phyloP scores from a whole-genome alignment of 2,888 invertebrate genomes.

The Opisthograptis luteolata region DNA sequence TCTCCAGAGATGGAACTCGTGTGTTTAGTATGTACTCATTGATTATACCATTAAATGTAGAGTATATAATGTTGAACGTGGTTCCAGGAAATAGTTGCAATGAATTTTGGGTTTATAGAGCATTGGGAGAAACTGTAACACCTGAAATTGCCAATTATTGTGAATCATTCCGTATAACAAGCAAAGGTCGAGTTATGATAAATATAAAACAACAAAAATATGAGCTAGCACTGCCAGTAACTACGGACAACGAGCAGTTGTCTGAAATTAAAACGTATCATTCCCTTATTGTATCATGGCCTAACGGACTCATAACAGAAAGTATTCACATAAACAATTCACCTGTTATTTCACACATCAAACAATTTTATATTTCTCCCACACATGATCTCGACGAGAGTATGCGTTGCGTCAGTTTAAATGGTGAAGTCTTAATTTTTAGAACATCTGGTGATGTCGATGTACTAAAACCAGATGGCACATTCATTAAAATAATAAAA shows the following conservation, averaged over 20 bases:
- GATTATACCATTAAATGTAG: slow-evolving; percentile 67
- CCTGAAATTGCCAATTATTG: slow-evolving; percentile 50
- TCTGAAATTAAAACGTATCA: slow-evolving; percentile 55
- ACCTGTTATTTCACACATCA: slow-evolving; percentile 64
- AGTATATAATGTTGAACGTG: slow-evolving; percentile 63
- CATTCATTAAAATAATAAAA: slow-evolving; percentile 62
- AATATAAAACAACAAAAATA: slow-evolving; percentile 65
- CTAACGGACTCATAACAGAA: slow-evolving; percentile 73
- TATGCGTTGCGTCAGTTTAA: slow-evolving; percentile 69
- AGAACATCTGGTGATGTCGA: slow-evolving; percentile 59
- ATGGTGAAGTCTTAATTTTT: slow-evolving; percentile 74
- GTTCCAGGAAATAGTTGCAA: slow-evolving; percentile 62
- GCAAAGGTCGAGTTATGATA: slow-evolving; percentile 64
- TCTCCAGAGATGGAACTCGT: slow-evolving; percentile 70
- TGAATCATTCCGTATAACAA: slow-evolving; percentile 69
- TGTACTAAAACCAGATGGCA: slow-evolving; percentile 64
- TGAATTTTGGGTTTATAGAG: slow-evolving; percentile 71
- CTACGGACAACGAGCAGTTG: slow-evolving; percentile 36
- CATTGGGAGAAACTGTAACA: slow-evolving; percentile 53
- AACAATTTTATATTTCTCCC: slow-evolving; percentile 57
- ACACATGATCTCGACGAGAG: slow-evolving; percentile 54
- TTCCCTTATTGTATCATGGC: slow-evolving; percentile 69
- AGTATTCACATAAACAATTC: slow-evolving; percentile 65
- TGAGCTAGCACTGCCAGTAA: slow-evolving; percentile 39
- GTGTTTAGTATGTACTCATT: slow-evolving; percentile 62